Base-by-base conservation (phyloP, 2,888 invertebrate species). In the Orthosia gothica region DNA sequence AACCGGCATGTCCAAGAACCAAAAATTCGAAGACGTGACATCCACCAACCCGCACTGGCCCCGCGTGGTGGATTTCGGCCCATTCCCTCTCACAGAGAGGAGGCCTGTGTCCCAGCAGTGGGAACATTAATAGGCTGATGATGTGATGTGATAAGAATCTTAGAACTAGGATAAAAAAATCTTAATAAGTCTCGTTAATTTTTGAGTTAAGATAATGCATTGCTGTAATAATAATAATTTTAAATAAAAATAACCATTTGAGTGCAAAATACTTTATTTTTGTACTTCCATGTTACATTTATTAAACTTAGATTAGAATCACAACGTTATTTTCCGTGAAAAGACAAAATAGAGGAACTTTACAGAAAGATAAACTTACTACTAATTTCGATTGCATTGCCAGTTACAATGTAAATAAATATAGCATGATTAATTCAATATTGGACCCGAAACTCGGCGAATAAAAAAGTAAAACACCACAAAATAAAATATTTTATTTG, bases 191-290 rank as follows among this genome's bases (percentile, higher is more conserved):
- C 40, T 40, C 40, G 40, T 9, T 3, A 32, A 40, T 40, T 9
- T 40, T 40, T 40, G 9, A 40, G 40, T 9, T 40, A 40, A 9
- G 40, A 40, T 40, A 7, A 7, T 7, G 5, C 32, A 26, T 40
- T 40, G 9, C 1, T 3, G 49, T 13, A 23, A 49, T 49, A 5
- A 50, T n/a, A 61, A 61, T n/a, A 0, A 40, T 26, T 32, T 23
- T 69, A 47, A 64, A 80, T 23, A 49, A 80, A 12, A 54, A 45
- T 40, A 50, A 18, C 40, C 40, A 0, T n/a, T 73, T 63, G 74
- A 85, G 91, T 94, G 92, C 92, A 95, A 94, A 95, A 94, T 92
- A 93, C 89, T 93, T 93, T 92, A 89, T 92, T 79, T 89, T 93
- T 93, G 92, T 94, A 94, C 93, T 93, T 89, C 79, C 78, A 87